These are phyloP conservation scores for Taphrorychus bicolor DNA, from an alignment of 2,888 invertebrate genomes.

Conservation along the genomic window DNA sequence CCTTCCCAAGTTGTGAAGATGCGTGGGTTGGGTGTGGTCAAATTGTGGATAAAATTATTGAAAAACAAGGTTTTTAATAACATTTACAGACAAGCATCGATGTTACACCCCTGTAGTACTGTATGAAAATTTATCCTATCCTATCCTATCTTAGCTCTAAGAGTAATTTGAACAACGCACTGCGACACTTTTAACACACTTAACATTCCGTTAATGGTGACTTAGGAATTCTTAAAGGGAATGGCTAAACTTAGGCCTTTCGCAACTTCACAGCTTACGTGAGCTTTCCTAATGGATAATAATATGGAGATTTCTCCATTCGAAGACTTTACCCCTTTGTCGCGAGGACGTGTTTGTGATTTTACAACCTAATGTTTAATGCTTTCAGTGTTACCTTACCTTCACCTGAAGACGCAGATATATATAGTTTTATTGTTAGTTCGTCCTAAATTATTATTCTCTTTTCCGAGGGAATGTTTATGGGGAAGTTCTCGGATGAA, in stretches of 20 bases:
- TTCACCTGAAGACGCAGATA: constrained; percentile 1
- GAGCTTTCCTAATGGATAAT: constrained; percentile 54
- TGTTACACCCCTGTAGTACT: constrained; percentile 24
- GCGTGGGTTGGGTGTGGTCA: too few species aligned
- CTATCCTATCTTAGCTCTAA: constrained; percentile 32
- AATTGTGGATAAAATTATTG: too few species aligned
- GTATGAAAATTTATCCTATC: constrained; percentile 37
- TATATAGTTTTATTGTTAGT: constrained; percentile 10
- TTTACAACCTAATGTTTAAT: constrained; percentile 46
- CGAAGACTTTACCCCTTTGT: constrained; percentile 37
- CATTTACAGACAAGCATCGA: too few species aligned
- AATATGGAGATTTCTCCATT: constrained; percentile 47
- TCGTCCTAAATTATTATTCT: constrained; percentile 2
- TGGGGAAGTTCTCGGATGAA: background rate
- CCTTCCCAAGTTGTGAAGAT: background rate
- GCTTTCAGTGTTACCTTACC: constrained; percentile 41
- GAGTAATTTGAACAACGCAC: constrained; percentile 42
- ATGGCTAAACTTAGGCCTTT: constrained; percentile 60
- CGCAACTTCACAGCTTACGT: constrained; percentile 47
- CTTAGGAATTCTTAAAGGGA: constrained; percentile 60
- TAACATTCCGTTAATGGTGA: constrained; percentile 53
- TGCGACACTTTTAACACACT: constrained; percentile 48
- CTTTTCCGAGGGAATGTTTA: background rate
- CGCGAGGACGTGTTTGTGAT: constrained; percentile 47
- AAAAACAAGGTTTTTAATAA: too few species aligned